Conservation (phyloP, 2,888 invertebrate genomes). For the Andrena fulva region DNA sequence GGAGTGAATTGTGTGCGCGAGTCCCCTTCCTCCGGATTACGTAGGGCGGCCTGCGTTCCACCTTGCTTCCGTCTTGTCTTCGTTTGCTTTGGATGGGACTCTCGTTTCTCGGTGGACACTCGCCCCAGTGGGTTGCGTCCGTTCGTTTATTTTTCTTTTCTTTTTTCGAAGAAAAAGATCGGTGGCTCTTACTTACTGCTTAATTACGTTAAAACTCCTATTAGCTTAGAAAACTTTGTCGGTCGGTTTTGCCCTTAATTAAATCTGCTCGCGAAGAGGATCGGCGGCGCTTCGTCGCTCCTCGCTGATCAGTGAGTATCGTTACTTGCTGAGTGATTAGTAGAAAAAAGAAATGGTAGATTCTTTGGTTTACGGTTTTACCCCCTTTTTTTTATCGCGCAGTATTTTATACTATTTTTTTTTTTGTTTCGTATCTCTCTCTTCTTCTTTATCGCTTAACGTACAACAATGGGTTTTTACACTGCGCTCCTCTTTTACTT, state of each 20-base stretch:
- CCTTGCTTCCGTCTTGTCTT: slow-evolving; percentile 44
- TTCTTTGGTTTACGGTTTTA: slow-evolving; percentile 84
- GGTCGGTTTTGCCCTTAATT: slow-evolving; percentile 51
- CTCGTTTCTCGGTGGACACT: slow-evolving; percentile 26
- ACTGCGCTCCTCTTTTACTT: slow-evolving; percentile 55
- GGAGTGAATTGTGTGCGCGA: slow-evolving; percentile 66
- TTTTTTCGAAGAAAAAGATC: slow-evolving; percentile 44
- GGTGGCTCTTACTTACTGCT: slow-evolving; percentile 56
- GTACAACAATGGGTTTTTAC: slow-evolving; percentile 58
- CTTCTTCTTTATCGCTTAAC: slow-evolving; percentile 53
- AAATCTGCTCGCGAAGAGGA: slow-evolving; percentile 58
- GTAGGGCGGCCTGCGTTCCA: slow-evolving; percentile 54
- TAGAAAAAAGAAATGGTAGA: slow-evolving; percentile 83
- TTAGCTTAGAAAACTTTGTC: slow-evolving; percentile 60
- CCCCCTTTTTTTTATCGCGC: slow-evolving; percentile 39
- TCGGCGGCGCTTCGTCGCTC: slow-evolving; percentile 53
- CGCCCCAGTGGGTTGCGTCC: slow-evolving; percentile 37
- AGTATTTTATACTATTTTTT: slow-evolving; percentile 55
- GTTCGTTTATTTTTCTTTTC: slow-evolving; percentile 5
- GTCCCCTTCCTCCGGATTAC: slow-evolving; percentile 56
- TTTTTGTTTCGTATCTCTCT: slow-evolving; percentile 55
- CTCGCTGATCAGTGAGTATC: slow-evolving; percentile 70
- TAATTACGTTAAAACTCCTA: slow-evolving; percentile 59
- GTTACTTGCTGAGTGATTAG: slow-evolving; percentile 79
- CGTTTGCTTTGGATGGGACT: slow-evolving; percentile 56